Evolutionary conservation across 2,888 invertebrate species (phyloP).

Genomic region (Caradrina kadenii): DNA sequence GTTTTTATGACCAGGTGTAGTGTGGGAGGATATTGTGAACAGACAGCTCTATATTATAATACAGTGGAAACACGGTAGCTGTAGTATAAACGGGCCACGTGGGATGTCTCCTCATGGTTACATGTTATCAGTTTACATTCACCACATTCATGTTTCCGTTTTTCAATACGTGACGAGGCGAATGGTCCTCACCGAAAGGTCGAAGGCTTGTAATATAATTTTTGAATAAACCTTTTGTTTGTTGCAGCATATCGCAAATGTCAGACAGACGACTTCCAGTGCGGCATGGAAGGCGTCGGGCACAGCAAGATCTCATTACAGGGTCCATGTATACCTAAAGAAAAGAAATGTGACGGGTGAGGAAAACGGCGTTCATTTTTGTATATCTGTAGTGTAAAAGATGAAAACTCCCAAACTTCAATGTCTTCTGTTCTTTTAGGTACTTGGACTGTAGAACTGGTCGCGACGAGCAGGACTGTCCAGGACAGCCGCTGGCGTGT

Average conservation of each 20-base stretch:
- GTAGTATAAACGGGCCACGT: neutral
- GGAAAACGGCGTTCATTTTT: constrained; percentile 11
- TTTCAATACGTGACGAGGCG: neutral
- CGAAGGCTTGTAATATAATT: neutral
- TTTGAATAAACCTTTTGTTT: constrained; percentile 46
- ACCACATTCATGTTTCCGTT: neutral
- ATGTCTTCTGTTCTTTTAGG: constrained; percentile 64
- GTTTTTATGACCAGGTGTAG: constrained; percentile 15
- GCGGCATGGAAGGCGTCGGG: constrained; percentile 92
- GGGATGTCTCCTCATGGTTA: neutral
- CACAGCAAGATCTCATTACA: constrained; percentile 88
- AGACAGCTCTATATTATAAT: neutral
- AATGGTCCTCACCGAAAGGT: neutral
- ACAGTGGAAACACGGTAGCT: neutral
- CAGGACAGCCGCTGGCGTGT: constrained; percentile 91
- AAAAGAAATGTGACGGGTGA: constrained; percentile 96
- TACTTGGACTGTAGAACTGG: constrained; percentile 96
- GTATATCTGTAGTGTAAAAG: neutral
- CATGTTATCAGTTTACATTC: neutral
- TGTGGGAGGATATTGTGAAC: constrained; percentile 7
- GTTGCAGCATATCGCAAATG: constrained; percentile 96
- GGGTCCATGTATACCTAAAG: constrained; percentile 96
- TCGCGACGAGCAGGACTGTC: constrained; percentile 95
- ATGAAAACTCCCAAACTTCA: neutral
- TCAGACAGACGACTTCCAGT: constrained; percentile 96